Base-by-base conservation (phyloP, 2,797 vertebrate species). In the Mallotus villosus region DNA sequence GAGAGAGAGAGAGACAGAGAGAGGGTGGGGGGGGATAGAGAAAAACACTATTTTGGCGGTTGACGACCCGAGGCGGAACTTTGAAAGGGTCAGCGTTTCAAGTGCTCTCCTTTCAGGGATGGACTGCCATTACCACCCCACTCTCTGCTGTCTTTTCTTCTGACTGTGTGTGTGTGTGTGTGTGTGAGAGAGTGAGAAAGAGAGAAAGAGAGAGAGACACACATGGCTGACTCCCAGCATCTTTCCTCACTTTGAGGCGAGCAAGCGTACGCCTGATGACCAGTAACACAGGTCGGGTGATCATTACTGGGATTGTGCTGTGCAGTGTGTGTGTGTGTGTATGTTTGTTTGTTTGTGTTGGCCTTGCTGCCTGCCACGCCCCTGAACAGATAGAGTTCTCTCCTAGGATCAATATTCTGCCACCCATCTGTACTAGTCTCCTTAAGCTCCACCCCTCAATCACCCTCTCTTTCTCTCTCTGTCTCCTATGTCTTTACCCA, bases 361-460 rank as follows among this genome's bases (percentile, higher is more conserved):
- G 4, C 32, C 32, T 32, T 3, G 32, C 32, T 32, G 32, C 32
- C 32, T 5, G 32, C 32, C 32, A 32, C 32, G 32, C 32, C 32
- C 32, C 32, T 32, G 32, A 32, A 32, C 32, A 6, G 32, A 32
- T 32, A 32, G 14, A 32, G 14, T 17, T 32, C 32, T 63, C 79
- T 79, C 74, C 74, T 58, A 27, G 51, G 83, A 88, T 87, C 87
- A 79, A 88, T 89, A 85, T 59, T 1, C 80, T 80, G 84, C 83
- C 85, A 72, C 84, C 86, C 78, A 84, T 83, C 79, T 78, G 79
- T 73, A 65, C 66, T 79, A 74, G 49, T 70, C 62, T 32, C 4
- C 32, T 32, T 32, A 5, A 32, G 32, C 37, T 9, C 22, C 14
- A 22, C 24, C 22, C 14, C 34, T 25, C 51, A 14, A 17, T 67